Percentiles rank a stretch among this genome's conserved stretches.
Conservation (phyloP, 2,113 vertebrate species). For the Nycticorax nycticorax region DNA sequence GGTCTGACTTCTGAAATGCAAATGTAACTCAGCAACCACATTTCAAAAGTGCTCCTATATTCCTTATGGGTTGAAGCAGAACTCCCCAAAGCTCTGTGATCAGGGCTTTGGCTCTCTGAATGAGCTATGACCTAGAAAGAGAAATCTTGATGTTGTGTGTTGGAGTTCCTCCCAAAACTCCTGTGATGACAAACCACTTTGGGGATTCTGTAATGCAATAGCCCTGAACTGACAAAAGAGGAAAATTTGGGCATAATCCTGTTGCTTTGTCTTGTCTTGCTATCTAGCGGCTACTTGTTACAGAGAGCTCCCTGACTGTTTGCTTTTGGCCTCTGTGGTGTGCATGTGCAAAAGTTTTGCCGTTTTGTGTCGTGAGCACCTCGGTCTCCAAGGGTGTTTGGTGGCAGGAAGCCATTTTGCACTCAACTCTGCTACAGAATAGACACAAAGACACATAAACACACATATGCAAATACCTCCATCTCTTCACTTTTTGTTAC, state of each 20-base stretch:
- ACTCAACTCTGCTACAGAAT: neutral
- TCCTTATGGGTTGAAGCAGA: neutral
- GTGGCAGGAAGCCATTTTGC: neutral
- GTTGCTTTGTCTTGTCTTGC: neutral
- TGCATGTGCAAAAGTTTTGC: neutral
- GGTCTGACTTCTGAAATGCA: neutral
- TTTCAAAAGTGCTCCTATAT: neutral
- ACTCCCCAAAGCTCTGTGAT: neutral
- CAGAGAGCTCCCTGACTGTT: neutral
- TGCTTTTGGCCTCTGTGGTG: neutral
- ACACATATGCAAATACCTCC: neutral
- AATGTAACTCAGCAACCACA: neutral
- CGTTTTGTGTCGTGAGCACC: neutral
- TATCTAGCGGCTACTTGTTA: neutral
- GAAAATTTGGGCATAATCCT: neutral
- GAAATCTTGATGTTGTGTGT: neutral
- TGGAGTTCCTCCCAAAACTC: neutral
- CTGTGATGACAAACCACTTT: neutral
- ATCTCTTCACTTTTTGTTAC: neutral
- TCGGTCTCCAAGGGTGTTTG: neutral
- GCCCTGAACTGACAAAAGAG: neutral
- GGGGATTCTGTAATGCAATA: neutral
- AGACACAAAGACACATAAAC: neutral
- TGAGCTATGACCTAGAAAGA: neutral
- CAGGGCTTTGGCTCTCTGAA: neutral